These are phyloP conservation scores for Patella depressa DNA, from an alignment of 2,888 invertebrate species.

Conservation along the genomic window DNA sequence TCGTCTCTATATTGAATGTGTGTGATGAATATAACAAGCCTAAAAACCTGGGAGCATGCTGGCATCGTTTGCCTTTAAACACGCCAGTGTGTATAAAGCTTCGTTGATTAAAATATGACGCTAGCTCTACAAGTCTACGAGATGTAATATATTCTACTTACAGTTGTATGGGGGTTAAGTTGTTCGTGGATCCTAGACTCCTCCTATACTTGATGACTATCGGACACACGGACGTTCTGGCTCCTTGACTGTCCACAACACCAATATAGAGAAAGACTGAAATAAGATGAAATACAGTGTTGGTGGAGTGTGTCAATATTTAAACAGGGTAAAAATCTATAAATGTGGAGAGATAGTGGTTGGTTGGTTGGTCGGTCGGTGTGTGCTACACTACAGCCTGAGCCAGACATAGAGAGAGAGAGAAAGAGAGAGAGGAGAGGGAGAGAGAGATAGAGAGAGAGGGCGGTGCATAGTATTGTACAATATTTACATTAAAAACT, in stretches of 20 bases:
- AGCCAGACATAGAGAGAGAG: not conserved
- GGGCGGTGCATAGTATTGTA: not conserved
- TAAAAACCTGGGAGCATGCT: too few species aligned
- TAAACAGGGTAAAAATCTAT: slow-evolving; percentile 17
- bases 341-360: too few species aligned
- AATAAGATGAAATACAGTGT: slow-evolving; percentile 30
- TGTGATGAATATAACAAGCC: too few species aligned
- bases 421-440: not conserved
- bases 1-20: too few species aligned
- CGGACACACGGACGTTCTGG: slow-evolving; percentile 56
- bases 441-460: not conserved
- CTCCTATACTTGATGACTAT: not conserved
- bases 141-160: too few species aligned
- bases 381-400: not conserved
- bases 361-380: not conserved
- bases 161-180: too few species aligned
- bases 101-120: too few species aligned
- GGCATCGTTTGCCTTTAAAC: too few species aligned
- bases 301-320: slow-evolving; percentile 36
- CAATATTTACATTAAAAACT: not conserved
- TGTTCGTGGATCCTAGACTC: too few species aligned
- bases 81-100: too few species aligned
- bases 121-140: too few species aligned
- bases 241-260: slow-evolving; percentile 54
- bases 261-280: slow-evolving; percentile 55